Percentiles rank a stretch among this genome's conserved stretches.
These are phyloP conservation scores for Salmo trutta DNA, from an alignment of 2,797 vertebrate genomes.

Conservation along the genomic window DNA sequence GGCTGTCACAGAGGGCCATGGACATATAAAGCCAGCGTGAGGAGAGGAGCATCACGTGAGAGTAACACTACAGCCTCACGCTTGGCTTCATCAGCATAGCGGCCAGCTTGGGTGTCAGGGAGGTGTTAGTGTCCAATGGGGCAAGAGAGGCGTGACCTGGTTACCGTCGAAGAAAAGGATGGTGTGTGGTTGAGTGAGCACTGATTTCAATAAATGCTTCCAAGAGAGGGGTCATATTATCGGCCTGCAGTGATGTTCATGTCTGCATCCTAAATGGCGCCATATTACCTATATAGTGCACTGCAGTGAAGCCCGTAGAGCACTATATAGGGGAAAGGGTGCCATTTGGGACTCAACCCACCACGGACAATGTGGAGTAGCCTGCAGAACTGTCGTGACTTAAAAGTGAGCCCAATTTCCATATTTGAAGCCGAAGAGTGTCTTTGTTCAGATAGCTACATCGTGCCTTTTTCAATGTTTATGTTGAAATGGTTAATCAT, in stretches of 20 bases:
- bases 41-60: neutral
- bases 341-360: neutral
- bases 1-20: neutral
- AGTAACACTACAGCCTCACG: constrained; percentile 15
- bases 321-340: neutral
- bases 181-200: constrained; percentile 31
- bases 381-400: constrained; percentile 19
- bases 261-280: neutral
- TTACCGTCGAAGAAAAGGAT: constrained; percentile 35
- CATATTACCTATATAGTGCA: neutral
- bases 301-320: constrained; percentile 8
- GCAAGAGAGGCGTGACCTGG: constrained; percentile 47
- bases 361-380: neutral
- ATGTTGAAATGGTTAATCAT: constrained; percentile 46
- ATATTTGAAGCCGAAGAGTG: neutral
- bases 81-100: constrained; percentile 44
- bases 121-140: constrained; percentile 40
- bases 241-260: constrained; percentile 40
- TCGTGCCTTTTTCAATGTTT: constrained; percentile 39
- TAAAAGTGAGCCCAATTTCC: neutral
- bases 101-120: constrained; percentile 34
- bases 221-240: constrained; percentile 40
- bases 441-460: constrained; percentile 28
- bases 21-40: neutral
- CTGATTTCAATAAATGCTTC: constrained; percentile 28